These are phyloP conservation scores for Dasyprocta punctata DNA, from an alignment of 2,113 vertebrate genomes.

Conservation along the genomic window DNA sequence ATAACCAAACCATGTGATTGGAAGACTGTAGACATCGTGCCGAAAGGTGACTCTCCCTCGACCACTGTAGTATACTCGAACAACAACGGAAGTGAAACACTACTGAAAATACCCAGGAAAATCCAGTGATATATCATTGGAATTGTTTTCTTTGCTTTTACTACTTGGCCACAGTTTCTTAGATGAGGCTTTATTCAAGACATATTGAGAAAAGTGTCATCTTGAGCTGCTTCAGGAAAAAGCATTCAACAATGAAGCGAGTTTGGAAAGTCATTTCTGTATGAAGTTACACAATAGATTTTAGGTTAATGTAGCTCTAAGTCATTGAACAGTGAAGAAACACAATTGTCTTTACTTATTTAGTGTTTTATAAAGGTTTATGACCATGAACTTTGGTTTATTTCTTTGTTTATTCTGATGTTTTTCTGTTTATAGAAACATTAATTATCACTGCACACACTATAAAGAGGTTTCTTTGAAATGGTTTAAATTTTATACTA, in stretches of 20 bases:
- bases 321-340: not conserved
- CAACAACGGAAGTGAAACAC: not conserved
- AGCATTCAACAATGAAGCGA: not conserved
- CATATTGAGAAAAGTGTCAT: not conserved
- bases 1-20: not conserved
- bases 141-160: not conserved
- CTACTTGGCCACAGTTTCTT: not conserved
- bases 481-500: not conserved
- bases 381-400: not conserved
- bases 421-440: constrained; percentile 51
- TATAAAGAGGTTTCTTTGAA: constrained; percentile 29
- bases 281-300: not conserved
- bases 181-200: not conserved
- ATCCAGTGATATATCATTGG: not conserved
- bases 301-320: not conserved
- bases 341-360: not conserved
- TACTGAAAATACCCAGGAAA: not conserved
- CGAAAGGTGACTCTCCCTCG: not conserved
- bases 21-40: not conserved
- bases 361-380: constrained; percentile 29
- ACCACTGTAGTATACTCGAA: not conserved
- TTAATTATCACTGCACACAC: not conserved
- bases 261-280: not conserved
- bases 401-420: not conserved
- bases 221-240: not conserved